Base-by-base conservation (phyloP, 2,113 vertebrate genomes). In the Daphoenositta chrysoptera region DNA sequence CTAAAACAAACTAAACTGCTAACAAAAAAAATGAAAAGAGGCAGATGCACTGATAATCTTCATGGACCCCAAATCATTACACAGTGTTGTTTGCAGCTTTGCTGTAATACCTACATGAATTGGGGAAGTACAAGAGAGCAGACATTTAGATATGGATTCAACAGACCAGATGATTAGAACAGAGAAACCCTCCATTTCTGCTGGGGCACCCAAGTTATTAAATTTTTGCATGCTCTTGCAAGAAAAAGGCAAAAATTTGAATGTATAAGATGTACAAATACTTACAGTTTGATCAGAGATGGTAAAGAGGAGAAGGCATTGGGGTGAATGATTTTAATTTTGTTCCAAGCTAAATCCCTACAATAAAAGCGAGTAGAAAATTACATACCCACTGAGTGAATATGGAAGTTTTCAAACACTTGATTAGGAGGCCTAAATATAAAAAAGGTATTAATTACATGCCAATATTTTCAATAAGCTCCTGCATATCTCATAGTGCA, bases 321-420 rank as follows among this genome's bases (percentile, higher is more conserved):
- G 21, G 98, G 97, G 80, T 98, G 98, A 97, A 99, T 98, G 21
- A 96, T 84, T 42, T 94, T 95, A 92, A 99, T 96, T 95, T 98
- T 98, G 97, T 99, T 99, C 98, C 98, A 99, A 58, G 99, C 98
- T 93, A 99, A 98, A 96, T 99, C 98, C 45, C 99, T 99, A 81
- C 30, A 96, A 81, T 92, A 95, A 97, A 78, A 94, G 60, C 83
- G 84, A 92, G 56, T 61, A 82, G 54, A 97, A 66, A 87, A 94
- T 96, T 92, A 94, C 66, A 87, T 88, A 86, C 57, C 12, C 81
- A 57, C 30, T 79, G 86, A 96, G 75, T 76, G 53, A 88, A 76
- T 80, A 92, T 82, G 72, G 82, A 83, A 91, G 88, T 70, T 97
- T 97, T 93, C 79, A 92, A 83, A 94, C 44, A 83, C 51, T 90